Conservation (phyloP, 2,888 invertebrate genomes). For the Sminthurides aquaticus region DNA sequence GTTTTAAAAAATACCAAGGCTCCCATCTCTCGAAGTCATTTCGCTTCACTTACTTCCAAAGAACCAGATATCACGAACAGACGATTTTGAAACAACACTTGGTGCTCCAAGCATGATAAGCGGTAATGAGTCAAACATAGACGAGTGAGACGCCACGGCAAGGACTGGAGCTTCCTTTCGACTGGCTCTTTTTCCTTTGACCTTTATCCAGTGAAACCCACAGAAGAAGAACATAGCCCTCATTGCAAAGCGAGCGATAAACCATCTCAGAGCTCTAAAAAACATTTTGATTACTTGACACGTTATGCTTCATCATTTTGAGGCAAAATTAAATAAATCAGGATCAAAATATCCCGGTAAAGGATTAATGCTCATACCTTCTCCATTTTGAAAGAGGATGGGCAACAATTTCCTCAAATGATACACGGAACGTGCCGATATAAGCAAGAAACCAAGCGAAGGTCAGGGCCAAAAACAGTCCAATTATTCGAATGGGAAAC, state of each 20-base stretch:
- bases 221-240: constrained; percentile 68
- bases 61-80: constrained; percentile 71
- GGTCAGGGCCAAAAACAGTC: constrained; percentile 67
- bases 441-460: constrained; percentile 79
- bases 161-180: constrained; percentile 74
- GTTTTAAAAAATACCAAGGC: too few species aligned
- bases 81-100: constrained; percentile 81
- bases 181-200: constrained; percentile 67
- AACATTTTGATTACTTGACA: too few species aligned
- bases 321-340: too few species aligned
- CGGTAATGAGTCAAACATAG: constrained; percentile 63
- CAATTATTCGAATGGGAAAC: constrained; percentile 71
- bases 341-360: not conserved
- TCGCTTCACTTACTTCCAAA: constrained; percentile 71
- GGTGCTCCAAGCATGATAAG: constrained; percentile 53
- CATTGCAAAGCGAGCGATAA: constrained; percentile 50
- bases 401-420: constrained; percentile 62
- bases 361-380: constrained; percentile 57
- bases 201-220: constrained; percentile 71
- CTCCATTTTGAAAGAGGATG: constrained; percentile 83
- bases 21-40: not conserved
- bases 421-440: constrained; percentile 70
- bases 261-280: constrained; percentile 27
- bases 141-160: constrained; percentile 82
- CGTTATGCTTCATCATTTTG: too few species aligned